A percentile compares a stretch with the other conserved stretches of the same genome.
phyloP scores from a whole-genome alignment of 2,888 invertebrate species.

The Noctua janthina region DNA sequence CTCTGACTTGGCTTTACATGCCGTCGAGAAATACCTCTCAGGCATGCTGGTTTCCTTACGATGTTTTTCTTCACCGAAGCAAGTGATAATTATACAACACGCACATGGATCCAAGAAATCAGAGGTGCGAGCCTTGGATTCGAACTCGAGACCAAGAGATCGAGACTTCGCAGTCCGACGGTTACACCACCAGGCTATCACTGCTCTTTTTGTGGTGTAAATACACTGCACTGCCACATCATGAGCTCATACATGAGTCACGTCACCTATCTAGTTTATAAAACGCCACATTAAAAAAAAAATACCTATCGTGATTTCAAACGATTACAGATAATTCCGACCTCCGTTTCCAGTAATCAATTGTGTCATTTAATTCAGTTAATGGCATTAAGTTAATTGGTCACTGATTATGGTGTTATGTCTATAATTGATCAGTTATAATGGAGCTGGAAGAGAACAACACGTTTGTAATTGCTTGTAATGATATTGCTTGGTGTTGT shows the following conservation, averaged over 20 bases:
- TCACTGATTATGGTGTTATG: slow-evolving; percentile 84
- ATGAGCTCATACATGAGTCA: slow-evolving; percentile 15
- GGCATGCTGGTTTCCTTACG: too few relatives aligned
- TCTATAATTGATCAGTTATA: slow-evolving; percentile 80
- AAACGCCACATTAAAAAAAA: slow-evolving; percentile 14
- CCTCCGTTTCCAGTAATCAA: slow-evolving; percentile 84
- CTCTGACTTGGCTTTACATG: too few relatives aligned
- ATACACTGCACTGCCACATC: not conserved
- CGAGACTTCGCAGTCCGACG: too few relatives aligned
- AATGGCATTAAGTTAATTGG: slow-evolving; percentile 86
- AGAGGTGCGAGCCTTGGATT: too few relatives aligned
- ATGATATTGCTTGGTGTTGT: slow-evolving; percentile 49
- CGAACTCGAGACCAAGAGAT: too few relatives aligned
- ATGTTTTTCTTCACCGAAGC: too few relatives aligned
- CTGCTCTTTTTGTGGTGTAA: not conserved
- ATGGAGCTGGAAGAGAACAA: slow-evolving; percentile 63
- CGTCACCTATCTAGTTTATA: slow-evolving; percentile 15
- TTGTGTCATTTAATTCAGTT: slow-evolving; percentile 84
- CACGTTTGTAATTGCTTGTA: slow-evolving; percentile 59
- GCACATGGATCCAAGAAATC: too few relatives aligned
- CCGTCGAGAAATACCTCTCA: too few relatives aligned
- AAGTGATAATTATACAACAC: too few relatives aligned
- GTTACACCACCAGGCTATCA: too few relatives aligned
- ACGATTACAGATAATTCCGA: slow-evolving; percentile 79
- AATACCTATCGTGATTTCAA: slow-evolving; percentile 73